Percentiles rank a stretch among this genome's conserved stretches.
phyloP scores from a whole-genome alignment of 2,113 vertebrate genomes.

The Nannobrachium achirus region DNA sequence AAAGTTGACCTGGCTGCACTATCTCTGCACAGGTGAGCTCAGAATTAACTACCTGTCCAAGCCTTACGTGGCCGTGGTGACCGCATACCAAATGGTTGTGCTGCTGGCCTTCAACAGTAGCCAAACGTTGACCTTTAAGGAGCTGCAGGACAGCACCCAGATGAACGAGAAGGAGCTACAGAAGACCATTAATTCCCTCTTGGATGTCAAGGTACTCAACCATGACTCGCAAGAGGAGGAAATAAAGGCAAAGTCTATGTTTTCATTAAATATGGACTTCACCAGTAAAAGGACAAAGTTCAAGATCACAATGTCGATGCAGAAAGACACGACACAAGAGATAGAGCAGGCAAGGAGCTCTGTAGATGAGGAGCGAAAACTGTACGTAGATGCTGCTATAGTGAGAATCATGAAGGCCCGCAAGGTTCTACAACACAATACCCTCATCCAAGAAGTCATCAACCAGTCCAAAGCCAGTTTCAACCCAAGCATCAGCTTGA shows the following conservation, averaged over 20 bases:
- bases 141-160: conserved; percentile 96
- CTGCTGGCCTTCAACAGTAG: conserved; percentile 97
- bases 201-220: conserved; percentile 99
- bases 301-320: conserved; percentile 99
- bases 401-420: conserved; percentile 99
- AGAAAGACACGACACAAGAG: conserved; percentile 99
- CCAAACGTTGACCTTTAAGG: conserved; percentile 91
- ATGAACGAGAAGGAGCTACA: conserved; percentile 99
- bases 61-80: conserved; percentile 98
- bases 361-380: conserved; percentile 98
- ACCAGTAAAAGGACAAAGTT: conserved; percentile 99
- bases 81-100: conserved; percentile 99
- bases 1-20: conserved; percentile 98
- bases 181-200: conserved; percentile 97
- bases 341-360: conserved; percentile 98
- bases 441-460: conserved; percentile 99
- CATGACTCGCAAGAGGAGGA: conserved; percentile 97
- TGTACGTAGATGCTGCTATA: conserved; percentile 99
- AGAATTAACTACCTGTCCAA: conserved; percentile 99
- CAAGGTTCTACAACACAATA: conserved; percentile 95
- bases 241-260: conserved; percentile 91
- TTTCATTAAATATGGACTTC: conserved; percentile 99
- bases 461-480: conserved; percentile 98
- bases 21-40: conserved; percentile 98
- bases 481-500: conserved; percentile 99